Conservation (phyloP, 2,797 vertebrate genomes). For the Fistularia tabacaria region DNA sequence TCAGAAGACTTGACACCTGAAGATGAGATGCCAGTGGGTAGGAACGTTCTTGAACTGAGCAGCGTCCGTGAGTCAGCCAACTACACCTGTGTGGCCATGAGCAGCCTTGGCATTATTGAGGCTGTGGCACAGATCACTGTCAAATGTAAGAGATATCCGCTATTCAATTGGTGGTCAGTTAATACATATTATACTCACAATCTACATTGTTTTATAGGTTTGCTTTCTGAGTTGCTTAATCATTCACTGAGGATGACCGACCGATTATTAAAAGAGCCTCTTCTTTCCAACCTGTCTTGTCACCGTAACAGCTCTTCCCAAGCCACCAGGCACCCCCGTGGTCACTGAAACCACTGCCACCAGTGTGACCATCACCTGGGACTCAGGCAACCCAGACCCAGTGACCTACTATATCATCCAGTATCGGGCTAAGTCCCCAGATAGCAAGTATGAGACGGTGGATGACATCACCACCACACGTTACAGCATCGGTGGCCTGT, state of each 20-base stretch:
- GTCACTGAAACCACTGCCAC: slow-evolving; percentile 98
- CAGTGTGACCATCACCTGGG: slow-evolving; percentile 98
- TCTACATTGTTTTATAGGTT: not conserved
- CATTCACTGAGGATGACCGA: not conserved
- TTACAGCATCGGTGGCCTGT: slow-evolving; percentile 97
- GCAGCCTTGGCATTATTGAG: slow-evolving; percentile 97
- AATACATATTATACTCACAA: not conserved
- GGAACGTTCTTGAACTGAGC: slow-evolving; percentile 94
- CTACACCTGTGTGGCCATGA: slow-evolving; percentile 99
- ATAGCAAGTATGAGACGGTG: slow-evolving; percentile 93
- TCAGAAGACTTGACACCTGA: slow-evolving; percentile 94
- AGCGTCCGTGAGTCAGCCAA: slow-evolving; percentile 96
- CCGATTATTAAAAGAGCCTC: not conserved
- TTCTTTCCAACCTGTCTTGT: slow-evolving; percentile 25
- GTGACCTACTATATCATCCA: slow-evolving; percentile 96
- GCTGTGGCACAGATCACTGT: slow-evolving; percentile 96
- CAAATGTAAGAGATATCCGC: slow-evolving; percentile 86
- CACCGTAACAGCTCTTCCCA: slow-evolving; percentile 86
- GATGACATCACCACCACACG: slow-evolving; percentile 97
- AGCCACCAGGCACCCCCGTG: slow-evolving; percentile 90
- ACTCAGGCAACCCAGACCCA: slow-evolving; percentile 95
- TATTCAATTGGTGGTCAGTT: not conserved
- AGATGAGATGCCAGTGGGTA: slow-evolving; percentile 98
- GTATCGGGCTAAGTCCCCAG: slow-evolving; percentile 92
- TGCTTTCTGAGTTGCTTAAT: not conserved